Evolutionary conservation across 2,113 vertebrate species (phyloP), one percentile per base, ranked within the genome.

Genomic region (Salvator merianae): DNA sequence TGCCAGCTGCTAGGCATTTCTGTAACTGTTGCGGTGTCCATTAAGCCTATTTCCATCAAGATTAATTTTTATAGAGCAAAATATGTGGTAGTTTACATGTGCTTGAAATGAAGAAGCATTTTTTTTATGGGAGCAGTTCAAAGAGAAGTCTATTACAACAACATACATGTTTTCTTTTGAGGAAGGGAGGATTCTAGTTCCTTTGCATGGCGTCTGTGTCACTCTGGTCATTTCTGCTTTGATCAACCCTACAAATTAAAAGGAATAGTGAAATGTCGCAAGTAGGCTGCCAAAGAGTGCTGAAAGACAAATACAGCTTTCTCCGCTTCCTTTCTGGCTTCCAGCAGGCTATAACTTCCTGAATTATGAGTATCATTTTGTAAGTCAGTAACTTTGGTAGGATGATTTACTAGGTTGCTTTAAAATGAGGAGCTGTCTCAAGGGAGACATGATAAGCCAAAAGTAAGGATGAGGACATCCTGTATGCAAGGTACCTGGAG

Each of bases 401-500:
- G 26, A 5, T 65, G 28, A 65, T 65, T 65, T 65, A 65, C 63
- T 8, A 65, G 63, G 63, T 26, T 30, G 63, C 63, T 65, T 28
- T 26, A 34, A 80, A 79, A 66, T 10, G 18, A 28, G 47, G 40
- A 13, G 26, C 4, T 50, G 2, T 10, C 22, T 79, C 18, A 7
- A 40, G 36, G 55, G 7, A 81, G 84, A 77, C 0, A 0, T 0
- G 1, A 62, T 0, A 2, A 0, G 34, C 79, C 2, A 68, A 87
- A 59, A 20, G 4, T 16, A 59, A 59, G 18, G 14, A 59, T 65
- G 5, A 28, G 28, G 63, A 59, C 63, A 65, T 28, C 7, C 24
- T 65, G 63, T 65, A 3, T 71, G 81, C 89, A 83, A 75, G 83
- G 81, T 38, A 87, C 30, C 85, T 43, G 36, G 70, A 92, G 36